Percentiles rank a stretch among this genome's conserved stretches.
These are phyloP conservation scores for Automeris io DNA, from an alignment of 2,888 invertebrate genomes.

Conservation along the genomic window DNA sequence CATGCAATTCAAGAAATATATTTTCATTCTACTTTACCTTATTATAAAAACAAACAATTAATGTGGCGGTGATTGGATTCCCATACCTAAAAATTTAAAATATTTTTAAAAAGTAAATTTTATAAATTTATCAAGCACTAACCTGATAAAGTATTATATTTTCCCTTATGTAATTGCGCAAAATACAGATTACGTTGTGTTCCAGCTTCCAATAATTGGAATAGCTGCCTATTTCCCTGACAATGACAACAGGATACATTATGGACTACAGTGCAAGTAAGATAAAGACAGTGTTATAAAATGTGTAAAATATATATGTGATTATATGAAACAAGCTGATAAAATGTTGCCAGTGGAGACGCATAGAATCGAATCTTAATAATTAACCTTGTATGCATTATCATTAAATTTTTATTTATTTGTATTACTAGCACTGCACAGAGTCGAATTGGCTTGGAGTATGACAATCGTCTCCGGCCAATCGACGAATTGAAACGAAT, in stretches of 20 bases:
- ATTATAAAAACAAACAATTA: neutral
- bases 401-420: too few species aligned
- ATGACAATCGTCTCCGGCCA: too few species aligned
- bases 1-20: neutral
- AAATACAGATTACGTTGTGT: constrained; percentile 18
- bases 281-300: constrained; percentile 11
- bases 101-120: too few species aligned
- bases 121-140: neutral
- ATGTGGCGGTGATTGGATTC: neutral
- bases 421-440: too few species aligned
- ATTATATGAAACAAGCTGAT: neutral
- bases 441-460: too few species aligned
- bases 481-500: too few species aligned
- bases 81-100: too few species aligned
- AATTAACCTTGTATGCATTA: too few species aligned
- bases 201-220: neutral
- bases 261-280: neutral
- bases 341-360: too few species aligned
- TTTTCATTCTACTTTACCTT: neutral
- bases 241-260: constrained; percentile 18
- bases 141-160: constrained; percentile 38
- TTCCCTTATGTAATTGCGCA: constrained; percentile 50
- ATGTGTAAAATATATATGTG: neutral
- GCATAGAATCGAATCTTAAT: too few species aligned
- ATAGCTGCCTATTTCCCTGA: too few species aligned